Conservation (phyloP, 2,888 invertebrate species). For the Resseliella maxima region DNA sequence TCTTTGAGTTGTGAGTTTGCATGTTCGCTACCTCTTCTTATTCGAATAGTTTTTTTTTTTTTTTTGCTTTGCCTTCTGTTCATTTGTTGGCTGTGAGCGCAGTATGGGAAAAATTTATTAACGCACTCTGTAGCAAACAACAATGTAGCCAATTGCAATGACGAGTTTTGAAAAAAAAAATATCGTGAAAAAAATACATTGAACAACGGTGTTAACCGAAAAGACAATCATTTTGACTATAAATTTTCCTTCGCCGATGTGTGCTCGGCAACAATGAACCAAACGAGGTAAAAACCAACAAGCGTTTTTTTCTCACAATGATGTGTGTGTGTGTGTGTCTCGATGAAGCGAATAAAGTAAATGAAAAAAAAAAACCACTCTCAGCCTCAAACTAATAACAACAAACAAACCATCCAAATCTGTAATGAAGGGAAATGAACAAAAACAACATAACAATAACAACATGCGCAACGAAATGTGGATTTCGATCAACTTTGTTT, state of each 20-base stretch:
- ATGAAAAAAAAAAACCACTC: background rate
- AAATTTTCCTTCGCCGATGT: conserved; percentile 18
- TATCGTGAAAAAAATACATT: background rate
- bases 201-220: conserved; percentile 42
- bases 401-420: background rate
- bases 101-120: conserved; percentile 47
- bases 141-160: background rate
- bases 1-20: conserved; percentile 36
- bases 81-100: background rate
- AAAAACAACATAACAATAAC: too few relatives aligned
- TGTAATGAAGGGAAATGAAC: background rate
- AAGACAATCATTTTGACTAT: conserved; percentile 39
- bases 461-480: background rate
- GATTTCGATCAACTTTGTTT: conserved; percentile 8
- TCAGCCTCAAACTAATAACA: conserved; percentile 1
- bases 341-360: background rate
- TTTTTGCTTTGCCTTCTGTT: background rate
- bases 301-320: conserved; percentile 43
- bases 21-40: conserved; percentile 21
- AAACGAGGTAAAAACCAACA: background rate
- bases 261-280: background rate
- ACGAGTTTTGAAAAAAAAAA: background rate
- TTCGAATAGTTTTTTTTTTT: background rate
- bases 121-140: conserved; percentile 3
- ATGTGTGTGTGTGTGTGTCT: background rate